Evolutionary conservation across 2,797 vertebrate genomes (phyloP).

Genomic region (Psittacula echo): DNA sequence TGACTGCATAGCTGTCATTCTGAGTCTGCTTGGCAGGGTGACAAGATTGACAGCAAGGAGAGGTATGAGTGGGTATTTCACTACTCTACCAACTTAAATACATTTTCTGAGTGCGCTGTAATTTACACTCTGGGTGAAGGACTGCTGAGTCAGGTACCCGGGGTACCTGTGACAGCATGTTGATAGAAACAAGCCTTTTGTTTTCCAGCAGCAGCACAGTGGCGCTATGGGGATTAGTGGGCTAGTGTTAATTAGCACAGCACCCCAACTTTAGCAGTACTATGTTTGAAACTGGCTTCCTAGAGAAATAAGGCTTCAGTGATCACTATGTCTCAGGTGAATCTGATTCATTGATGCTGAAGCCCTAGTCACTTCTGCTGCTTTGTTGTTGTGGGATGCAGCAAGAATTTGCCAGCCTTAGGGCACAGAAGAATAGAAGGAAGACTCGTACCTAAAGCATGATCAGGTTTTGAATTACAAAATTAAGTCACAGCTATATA

Average conservation of each 20-base stretch:
- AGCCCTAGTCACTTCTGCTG: not conserved
- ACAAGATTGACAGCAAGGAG: not conserved
- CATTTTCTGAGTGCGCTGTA: not conserved
- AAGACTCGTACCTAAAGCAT: not conserved
- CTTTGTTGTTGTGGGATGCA: not conserved
- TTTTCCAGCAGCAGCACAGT: not conserved
- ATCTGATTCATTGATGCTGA: not conserved
- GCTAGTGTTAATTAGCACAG: not conserved
- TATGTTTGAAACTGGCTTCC: not conserved
- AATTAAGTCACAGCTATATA: not conserved
- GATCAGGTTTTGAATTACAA: not conserved
- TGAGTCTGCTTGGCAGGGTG: not conserved
- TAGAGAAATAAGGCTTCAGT: not conserved
- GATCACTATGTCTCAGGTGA: not conserved
- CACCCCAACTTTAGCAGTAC: not conserved
- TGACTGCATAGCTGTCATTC: not conserved
- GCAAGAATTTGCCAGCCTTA: not conserved
- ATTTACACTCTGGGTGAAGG: not conserved
- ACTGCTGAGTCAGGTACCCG: not conserved
- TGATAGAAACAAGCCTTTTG: not conserved
- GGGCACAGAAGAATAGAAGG: not conserved
- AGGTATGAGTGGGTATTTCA: not conserved
- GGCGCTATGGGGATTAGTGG: not conserved
- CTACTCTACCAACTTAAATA: not conserved
- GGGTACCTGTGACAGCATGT: fast-evolving